phyloP scores from a whole-genome alignment of 2,797 vertebrate species.

The Enteromius unitaeniatus region DNA sequence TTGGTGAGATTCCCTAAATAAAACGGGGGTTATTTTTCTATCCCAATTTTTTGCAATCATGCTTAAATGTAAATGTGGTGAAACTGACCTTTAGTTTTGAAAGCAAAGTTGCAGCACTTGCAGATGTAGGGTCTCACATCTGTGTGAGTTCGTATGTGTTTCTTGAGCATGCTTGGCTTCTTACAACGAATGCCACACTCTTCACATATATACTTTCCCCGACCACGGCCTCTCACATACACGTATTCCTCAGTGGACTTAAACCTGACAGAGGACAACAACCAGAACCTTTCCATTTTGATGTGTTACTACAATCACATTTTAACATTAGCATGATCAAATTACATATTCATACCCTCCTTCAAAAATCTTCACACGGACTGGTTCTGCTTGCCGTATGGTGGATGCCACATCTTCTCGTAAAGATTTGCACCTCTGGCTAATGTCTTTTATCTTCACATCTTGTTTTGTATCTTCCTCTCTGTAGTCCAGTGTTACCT shows the following conservation, averaged over 20 bases:
- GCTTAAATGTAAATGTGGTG: not conserved
- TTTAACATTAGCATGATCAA: slow-evolving; percentile 13
- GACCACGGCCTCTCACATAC: slow-evolving; percentile 95
- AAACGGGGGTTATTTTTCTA: slow-evolving; percentile 6
- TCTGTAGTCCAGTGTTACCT: slow-evolving; percentile 93
- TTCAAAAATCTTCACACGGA: slow-evolving; percentile 98
- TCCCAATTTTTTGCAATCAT: not conserved
- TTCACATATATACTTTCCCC: slow-evolving; percentile 99
- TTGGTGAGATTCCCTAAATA: slow-evolving; percentile 95
- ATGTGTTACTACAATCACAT: not conserved
- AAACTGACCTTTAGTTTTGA: slow-evolving; percentile 97
- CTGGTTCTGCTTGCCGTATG: slow-evolving; percentile 87
- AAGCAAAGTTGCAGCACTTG: slow-evolving; percentile 98
- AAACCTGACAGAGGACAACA: slow-evolving; percentile 79
- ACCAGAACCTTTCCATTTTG: slow-evolving; percentile 44
- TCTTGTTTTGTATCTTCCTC: slow-evolving; percentile 85
- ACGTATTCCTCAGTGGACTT: slow-evolving; percentile 99
- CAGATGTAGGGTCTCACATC: slow-evolving; percentile 97
- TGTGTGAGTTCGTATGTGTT: slow-evolving; percentile 98
- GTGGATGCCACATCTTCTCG: slow-evolving; percentile 92
- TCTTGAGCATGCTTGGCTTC: slow-evolving; percentile 99
- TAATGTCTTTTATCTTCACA: slow-evolving; percentile 85
- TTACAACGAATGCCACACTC: slow-evolving; percentile 99
- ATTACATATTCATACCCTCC: slow-evolving; percentile 88
- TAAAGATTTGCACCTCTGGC: slow-evolving; percentile 89